phyloP scores from a whole-genome alignment of 2,113 vertebrate species.

The Mesocricetus auratus region DNA sequence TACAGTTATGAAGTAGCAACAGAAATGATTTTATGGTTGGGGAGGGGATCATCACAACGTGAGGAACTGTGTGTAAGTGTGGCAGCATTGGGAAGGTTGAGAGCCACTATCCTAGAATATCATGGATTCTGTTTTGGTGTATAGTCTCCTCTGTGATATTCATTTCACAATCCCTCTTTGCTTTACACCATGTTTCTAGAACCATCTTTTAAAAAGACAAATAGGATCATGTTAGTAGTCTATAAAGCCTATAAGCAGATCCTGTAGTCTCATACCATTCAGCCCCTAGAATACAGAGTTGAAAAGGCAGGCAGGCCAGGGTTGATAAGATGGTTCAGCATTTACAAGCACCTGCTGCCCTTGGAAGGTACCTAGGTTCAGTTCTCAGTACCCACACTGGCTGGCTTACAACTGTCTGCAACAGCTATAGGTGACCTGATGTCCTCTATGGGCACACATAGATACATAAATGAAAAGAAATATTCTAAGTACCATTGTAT shows the following conservation, averaged over 20 bases:
- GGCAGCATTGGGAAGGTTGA: background rate
- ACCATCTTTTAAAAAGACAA: slow-evolving; percentile 19
- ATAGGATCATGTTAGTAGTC: background rate
- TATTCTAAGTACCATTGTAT: slow-evolving; percentile 28
- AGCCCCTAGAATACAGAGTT: background rate
- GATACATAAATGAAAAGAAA: background rate
- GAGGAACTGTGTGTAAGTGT: background rate
- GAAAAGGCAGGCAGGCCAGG: background rate
- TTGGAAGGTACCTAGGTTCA: background rate
- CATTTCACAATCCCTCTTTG: background rate
- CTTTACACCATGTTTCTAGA: slow-evolving; percentile 1
- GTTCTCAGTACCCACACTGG: no score
- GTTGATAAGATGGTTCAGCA: background rate
- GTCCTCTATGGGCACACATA: no score
- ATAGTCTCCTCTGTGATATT: background rate
- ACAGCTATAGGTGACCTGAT: no score
- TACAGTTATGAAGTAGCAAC: background rate
- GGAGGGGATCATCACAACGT: background rate
- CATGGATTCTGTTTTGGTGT: background rate
- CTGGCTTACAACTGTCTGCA: background rate
- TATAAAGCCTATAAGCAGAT: background rate
- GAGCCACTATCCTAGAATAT: background rate
- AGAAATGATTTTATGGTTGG: background rate
- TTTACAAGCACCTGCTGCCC: background rate
- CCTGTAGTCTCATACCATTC: background rate